Evolutionary conservation across 2,888 invertebrate species (phyloP).

Genomic region (Tridacna gigas): DNA sequence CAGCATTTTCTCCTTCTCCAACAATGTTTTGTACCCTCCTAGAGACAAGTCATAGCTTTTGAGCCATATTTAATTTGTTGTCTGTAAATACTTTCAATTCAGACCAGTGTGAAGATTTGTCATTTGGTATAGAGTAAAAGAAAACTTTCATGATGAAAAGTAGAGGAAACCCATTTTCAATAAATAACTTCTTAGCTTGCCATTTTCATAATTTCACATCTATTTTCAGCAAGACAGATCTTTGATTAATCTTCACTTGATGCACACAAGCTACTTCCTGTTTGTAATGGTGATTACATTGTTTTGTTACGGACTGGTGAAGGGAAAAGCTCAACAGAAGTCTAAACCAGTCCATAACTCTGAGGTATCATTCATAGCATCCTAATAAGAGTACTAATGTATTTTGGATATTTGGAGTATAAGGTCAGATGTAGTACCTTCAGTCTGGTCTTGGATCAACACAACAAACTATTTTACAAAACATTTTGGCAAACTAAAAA

Average conservation of each 20-base stretch:
- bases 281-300: constrained; percentile 85
- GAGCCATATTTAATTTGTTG: too few species aligned
- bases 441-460: too few species aligned
- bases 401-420: too few species aligned
- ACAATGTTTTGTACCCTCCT: too few species aligned
- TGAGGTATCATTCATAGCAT: constrained; percentile 28
- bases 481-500: too few species aligned
- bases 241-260: constrained; percentile 84
- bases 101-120: too few species aligned
- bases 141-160: neutral
- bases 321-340: constrained; percentile 76
- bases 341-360: constrained; percentile 38
- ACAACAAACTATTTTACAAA: too few species aligned
- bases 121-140: neutral
- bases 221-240: constrained; percentile 83
- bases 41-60: too few species aligned
- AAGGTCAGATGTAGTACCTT: too few species aligned
- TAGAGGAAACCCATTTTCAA: neutral
- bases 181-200: neutral
- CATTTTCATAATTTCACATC: neutral
- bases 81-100: too few species aligned
- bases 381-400: too few species aligned
- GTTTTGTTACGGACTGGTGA: constrained; percentile 83
- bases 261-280: constrained; percentile 85
- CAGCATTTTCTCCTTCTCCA: too few species aligned